These are phyloP conservation scores for Argyresthia goedartella DNA, from an alignment of 2,888 invertebrate genomes.

Conservation along the genomic window DNA sequence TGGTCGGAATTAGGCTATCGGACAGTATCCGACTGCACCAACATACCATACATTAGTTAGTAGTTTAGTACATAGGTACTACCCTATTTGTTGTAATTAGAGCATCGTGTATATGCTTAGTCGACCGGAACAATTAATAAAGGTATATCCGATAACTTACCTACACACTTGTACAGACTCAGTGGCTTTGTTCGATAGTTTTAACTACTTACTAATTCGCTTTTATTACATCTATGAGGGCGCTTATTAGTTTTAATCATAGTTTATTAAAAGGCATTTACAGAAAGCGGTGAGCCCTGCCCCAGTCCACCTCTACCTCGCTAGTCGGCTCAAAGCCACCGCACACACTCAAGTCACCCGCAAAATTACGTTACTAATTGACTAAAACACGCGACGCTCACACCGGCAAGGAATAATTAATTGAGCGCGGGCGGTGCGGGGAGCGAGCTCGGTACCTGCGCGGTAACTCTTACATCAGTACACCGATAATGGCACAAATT, in stretches of 20 bases:
- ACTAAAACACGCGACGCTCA: constrained; percentile 71
- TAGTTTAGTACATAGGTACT: no score
- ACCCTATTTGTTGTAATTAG: constrained; percentile 19
- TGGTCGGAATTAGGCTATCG: constrained; percentile 32
- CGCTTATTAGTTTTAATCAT: constrained; percentile 21
- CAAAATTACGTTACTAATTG: constrained; percentile 72
- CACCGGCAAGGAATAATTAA: constrained; percentile 69
- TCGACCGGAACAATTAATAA: constrained; percentile 4
- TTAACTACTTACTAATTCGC: no score
- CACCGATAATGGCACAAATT: constrained; percentile 72
- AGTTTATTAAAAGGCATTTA: constrained; percentile 32
- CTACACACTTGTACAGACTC: not conserved
- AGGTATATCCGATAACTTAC: not conserved
- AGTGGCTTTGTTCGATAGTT: not conserved
- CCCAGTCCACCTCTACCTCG: constrained; percentile 20
- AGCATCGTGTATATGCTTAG: constrained; percentile 13
- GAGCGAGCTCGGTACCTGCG: constrained; percentile 53
- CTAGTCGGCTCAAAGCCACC: constrained; percentile 23
- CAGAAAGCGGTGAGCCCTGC: constrained; percentile 29
- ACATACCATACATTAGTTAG: no score
- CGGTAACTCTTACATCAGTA: constrained; percentile 71
- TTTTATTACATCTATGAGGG: not conserved
- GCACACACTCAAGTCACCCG: constrained; percentile 67
- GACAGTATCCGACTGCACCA: no score
- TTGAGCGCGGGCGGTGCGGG: constrained; percentile 44